A percentile compares a stretch with the other conserved stretches of the same genome.
These are phyloP conservation scores for Pangasius djambal DNA, from an alignment of 2,797 vertebrate species.

Conservation along the genomic window DNA sequence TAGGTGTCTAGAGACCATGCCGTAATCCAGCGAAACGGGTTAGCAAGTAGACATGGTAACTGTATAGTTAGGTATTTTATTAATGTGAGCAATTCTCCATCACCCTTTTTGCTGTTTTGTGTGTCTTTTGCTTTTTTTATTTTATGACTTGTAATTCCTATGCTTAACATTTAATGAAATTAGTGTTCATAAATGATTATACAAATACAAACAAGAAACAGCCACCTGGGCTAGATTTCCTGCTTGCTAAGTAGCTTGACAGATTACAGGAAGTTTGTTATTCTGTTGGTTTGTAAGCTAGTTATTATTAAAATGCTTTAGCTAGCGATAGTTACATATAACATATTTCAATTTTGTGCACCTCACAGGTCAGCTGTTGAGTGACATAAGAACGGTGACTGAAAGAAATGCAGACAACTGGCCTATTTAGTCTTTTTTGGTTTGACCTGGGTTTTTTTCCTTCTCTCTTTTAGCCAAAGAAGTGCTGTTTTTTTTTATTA, in stretches of 20 bases:
- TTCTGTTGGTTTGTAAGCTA: neutral
- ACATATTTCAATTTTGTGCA: neutral
- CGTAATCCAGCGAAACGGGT: neutral
- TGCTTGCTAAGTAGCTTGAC: neutral
- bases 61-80: neutral
- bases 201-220: neutral
- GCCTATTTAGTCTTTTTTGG: neutral
- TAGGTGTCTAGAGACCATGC: neutral
- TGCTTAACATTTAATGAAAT: neutral
- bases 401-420: neutral
- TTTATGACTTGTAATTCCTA: neutral
- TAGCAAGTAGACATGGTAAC: neutral
- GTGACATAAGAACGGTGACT: neutral
- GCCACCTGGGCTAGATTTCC: neutral
- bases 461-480: neutral
- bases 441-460: neutral
- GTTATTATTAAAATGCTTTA: neutral
- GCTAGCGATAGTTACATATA: neutral
- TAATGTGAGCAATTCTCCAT: neutral
- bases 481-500: neutral
- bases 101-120: neutral
- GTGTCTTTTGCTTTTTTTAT: neutral
- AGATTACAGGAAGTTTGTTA: neutral
- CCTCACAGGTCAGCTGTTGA: neutral
- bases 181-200: neutral